Evolutionary conservation across 1,140 invertebrate genomes (phyloP), one percentile per base, ranked within the genome.

Genomic region (Magallana gigas): DNA sequence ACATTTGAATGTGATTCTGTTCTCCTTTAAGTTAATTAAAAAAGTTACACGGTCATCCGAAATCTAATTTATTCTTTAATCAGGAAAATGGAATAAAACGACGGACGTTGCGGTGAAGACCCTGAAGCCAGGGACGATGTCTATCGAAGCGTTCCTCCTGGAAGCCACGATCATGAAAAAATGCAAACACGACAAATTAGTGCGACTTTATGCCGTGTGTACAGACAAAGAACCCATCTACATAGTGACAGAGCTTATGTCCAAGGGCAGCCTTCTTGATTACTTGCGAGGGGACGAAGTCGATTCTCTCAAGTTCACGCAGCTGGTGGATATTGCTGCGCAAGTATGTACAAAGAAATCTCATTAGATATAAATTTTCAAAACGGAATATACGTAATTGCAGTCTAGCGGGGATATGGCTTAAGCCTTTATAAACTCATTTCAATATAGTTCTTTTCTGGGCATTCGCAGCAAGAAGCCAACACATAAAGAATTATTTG

Each of bases 201-300:
- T 99, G 12, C 98, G 98, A 57, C 91, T 99, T 59, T 99, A 99
- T 94, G 99, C 99, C 14, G 99, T 99, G 14, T 99, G 99, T 93
- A 99, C 99, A 8, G 96, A 98, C 92, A 98, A 99, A 93, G 99
- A 99, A 95, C 99, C 99, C 0, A 99, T 99, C 94, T 99, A 99
- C 93, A 99, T 99, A 92, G 98, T 99, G 80, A 99, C 99, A 0
- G 99, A 99, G 95, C 95, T 99, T 60, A 99, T 99, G 98, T 98
- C 98, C 94, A 98, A 99, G 94, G 98, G 98, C 85, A 98, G 98
- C 91, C 95, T 99, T n/a, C 95, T 99, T 83, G 97, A 98, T 92
- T 95, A 93, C 88, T 89, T 95, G 8, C 89, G 93, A 8, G 97
- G 97, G 8, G 97, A 97, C 91, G 94, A 95, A 84, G 97, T 97